These are phyloP conservation scores for Myxocyprinus asiaticus DNA, from an alignment of 2,113 vertebrate species.

Conservation along the genomic window DNA sequence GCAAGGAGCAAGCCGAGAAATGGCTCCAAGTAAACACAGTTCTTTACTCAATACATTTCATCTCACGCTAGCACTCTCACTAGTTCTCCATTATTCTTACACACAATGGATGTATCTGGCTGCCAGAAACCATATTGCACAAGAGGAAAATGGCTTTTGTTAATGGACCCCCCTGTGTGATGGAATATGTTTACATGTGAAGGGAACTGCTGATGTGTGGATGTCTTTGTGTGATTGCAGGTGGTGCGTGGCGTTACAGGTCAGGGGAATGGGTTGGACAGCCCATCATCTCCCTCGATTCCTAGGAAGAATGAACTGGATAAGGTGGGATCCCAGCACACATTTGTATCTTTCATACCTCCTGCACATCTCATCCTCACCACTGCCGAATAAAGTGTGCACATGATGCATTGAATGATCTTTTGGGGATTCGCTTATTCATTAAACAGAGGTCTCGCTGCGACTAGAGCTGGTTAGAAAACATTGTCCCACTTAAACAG, in stretches of 20 bases:
- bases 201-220: constrained; percentile 16
- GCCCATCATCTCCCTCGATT: constrained; percentile 81
- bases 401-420: background rate
- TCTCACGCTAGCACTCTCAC: background rate
- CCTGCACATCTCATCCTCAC: background rate
- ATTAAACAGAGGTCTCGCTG: background rate
- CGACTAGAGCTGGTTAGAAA: background rate
- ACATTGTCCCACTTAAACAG: background rate
- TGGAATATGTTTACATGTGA: constrained; percentile 3
- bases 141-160: constrained; percentile 32
- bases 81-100: constrained; percentile 8
- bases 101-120: constrained; percentile 21
- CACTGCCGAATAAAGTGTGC: constrained; percentile 15
- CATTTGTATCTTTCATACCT: background rate
- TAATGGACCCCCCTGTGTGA: constrained; percentile 25
- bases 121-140: constrained; percentile 48
- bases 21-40: constrained; percentile 87
- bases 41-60: background rate
- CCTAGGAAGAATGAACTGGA: constrained; percentile 86
- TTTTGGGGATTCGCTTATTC: background rate
- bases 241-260: constrained; percentile 88
- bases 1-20: constrained; percentile 93
- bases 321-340: constrained; percentile 77
- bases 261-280: constrained; percentile 67
- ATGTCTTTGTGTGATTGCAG: constrained; percentile 68